Evolutionary conservation across 2,797 vertebrate genomes (phyloP), one percentile per base, ranked within the genome.

Genomic region (Coreius guichenoti): DNA sequence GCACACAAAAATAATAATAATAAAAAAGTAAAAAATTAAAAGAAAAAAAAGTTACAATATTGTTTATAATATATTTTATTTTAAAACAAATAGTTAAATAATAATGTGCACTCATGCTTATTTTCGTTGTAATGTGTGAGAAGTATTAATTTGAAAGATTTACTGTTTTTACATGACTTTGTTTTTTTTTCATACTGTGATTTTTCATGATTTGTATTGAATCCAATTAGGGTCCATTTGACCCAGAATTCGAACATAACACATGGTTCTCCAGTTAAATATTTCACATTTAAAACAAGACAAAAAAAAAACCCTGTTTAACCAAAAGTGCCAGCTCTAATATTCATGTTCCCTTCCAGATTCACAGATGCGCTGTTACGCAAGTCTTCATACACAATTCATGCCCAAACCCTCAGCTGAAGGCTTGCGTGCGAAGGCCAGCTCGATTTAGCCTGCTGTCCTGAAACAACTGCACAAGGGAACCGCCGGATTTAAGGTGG

Each of bases 351-450:
- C 39, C n/a, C 14, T 63, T 45, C 58, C 33, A 63, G 21, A 61
- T 54, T 21, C 58, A 19, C 21, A 47, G 58, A 80, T 67, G 58
- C 5, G 12, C 74, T 8, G 61, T 86, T 78, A 86, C 21, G 3
- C 0, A 65, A 77, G 72, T 39, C 47, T 78, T 86, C 74, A 86
- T 82, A 14, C 80, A 86, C 43, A 79, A 86, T 82, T 86, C 39
- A 86, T 86, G 65, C 0, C 26, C 5, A 7, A 54, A 29, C 16
- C 19, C n/a, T 45, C 29, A 7, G 29, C 33, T 78, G 73, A 78
- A 39, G 80, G 21, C 17, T 86, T 82, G 85, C 85, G 85, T 86
- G 86, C 69, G 4, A 73, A 70, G 58, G 58, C 12, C 2, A 17
- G n/a, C 74, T 83, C 67, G 2, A 74, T 54, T 23, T 61, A 70